Evolutionary conservation across 2,113 vertebrate species (phyloP).

Genomic region (Malurus melanocephalus): DNA sequence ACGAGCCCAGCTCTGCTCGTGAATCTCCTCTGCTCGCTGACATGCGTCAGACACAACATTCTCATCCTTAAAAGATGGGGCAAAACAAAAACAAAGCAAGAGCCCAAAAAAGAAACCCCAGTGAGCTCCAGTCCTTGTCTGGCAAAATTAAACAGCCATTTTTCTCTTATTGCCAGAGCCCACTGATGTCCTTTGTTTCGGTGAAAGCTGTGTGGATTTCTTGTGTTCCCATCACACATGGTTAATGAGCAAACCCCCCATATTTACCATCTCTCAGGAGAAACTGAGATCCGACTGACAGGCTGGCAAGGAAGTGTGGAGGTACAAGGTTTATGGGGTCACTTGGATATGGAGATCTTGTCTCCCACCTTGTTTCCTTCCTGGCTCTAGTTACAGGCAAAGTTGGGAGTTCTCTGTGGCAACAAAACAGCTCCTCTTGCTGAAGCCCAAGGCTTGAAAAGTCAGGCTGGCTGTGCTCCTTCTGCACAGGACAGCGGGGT

Average conservation of each 20-base stretch:
- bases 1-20: background rate
- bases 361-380: background rate
- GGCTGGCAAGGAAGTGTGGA: fast-evolving
- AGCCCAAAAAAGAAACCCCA: background rate
- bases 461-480: background rate
- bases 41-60: conserved; percentile 41
- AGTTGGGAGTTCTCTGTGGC: background rate
- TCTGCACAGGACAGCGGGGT: background rate
- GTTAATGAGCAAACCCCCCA: background rate
- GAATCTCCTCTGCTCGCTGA: conserved; percentile 16
- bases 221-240: background rate
- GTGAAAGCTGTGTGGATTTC: background rate
- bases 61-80: conserved; percentile 41
- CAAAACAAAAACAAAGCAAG: conserved; percentile 25
- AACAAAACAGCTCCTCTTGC: background rate
- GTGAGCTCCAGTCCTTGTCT: conserved; percentile 14
- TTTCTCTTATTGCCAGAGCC: background rate
- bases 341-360: background rate
- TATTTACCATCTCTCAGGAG: background rate
- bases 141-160: conserved; percentile 4
- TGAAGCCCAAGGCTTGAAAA: background rate
- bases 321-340: background rate
- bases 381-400: background rate
- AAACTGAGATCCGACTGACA: background rate
- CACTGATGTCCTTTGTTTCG: background rate